phyloP scores from a whole-genome alignment of 1,140 invertebrate species.

The Trypoxylus dichotomus region DNA sequence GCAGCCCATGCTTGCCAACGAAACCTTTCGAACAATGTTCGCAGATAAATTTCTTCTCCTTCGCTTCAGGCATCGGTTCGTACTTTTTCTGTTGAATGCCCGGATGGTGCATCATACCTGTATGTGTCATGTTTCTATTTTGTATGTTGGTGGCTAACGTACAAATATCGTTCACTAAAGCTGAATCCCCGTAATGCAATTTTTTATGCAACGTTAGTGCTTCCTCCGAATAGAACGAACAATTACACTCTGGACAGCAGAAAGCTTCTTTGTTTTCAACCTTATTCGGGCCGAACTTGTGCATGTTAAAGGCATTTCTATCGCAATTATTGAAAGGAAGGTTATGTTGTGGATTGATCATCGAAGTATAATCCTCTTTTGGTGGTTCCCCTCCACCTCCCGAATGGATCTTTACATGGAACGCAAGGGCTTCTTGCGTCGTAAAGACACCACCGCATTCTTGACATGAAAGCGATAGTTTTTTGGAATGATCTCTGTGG shows the following conservation, averaged over 20 bases:
- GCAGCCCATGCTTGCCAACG: slow-evolving; percentile 77
- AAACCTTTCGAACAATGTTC: slow-evolving; percentile 82
- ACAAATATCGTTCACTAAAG: slow-evolving; percentile 83
- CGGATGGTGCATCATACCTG: slow-evolving; percentile 11
- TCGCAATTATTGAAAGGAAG: slow-evolving; percentile 22
- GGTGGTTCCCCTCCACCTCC: slow-evolving; percentile 59
- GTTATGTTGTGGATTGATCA: not conserved
- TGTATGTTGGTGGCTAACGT: slow-evolving; percentile 52
- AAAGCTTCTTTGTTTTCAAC: not conserved
- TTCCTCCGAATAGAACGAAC: slow-evolving; percentile 69
- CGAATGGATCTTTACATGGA: slow-evolving; percentile 79
- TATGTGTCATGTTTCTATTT: slow-evolving; percentile 9
- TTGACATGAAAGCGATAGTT: slow-evolving; percentile 49
- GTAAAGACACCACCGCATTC: slow-evolving; percentile 68
- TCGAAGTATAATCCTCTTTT: not conserved
- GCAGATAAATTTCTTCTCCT: slow-evolving; percentile 79
- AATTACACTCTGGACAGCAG: slow-evolving; percentile 60
- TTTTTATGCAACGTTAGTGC: slow-evolving; percentile 77
- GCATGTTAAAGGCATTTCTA: slow-evolving; percentile 16
- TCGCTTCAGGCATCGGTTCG: slow-evolving; percentile 42
- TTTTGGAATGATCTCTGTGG: slow-evolving; percentile 28
- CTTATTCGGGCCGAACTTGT: not conserved
- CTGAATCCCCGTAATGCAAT: slow-evolving; percentile 80
- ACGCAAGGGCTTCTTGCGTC: slow-evolving; percentile 72
- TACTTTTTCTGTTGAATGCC: slow-evolving; percentile 4